Evolutionary conservation across 2,113 vertebrate species (phyloP).

Genomic region (Hemichromis elongatus): DNA sequence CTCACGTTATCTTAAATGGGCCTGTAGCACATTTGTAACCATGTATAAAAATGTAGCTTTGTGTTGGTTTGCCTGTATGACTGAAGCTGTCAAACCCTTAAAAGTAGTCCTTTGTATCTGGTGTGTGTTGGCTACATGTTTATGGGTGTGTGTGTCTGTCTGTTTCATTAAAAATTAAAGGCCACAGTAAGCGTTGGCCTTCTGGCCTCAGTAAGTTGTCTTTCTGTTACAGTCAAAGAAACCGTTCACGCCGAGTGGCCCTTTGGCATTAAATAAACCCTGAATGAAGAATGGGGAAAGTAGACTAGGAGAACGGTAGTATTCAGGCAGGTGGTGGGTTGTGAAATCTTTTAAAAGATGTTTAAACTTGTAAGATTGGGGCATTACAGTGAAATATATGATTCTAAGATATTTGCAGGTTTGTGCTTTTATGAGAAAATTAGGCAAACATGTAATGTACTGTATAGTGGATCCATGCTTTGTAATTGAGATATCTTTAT

Average conservation of each 20-base stretch:
- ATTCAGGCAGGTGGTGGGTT: not conserved
- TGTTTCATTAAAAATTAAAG: constrained; percentile 45
- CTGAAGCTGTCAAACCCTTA: not conserved
- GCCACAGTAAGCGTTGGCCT: not conserved
- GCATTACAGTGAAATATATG: not conserved
- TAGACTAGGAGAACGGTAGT: not conserved
- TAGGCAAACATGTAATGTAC: not conserved
- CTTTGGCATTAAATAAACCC: not conserved
- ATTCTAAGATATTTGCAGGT: not conserved
- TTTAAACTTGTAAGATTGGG: not conserved
- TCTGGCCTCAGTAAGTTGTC: constrained; percentile 2
- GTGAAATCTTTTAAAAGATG: not conserved
- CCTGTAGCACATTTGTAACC: not conserved
- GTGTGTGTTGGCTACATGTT: not conserved
- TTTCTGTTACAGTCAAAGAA: not conserved
- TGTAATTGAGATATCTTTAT: not conserved
- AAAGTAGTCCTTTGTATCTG: not conserved
- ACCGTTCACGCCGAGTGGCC: not conserved
- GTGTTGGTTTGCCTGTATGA: not conserved
- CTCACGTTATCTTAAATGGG: not conserved
- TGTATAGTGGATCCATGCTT: not conserved
- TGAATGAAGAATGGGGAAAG: not conserved
- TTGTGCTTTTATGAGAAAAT: not conserved
- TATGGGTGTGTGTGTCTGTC: not conserved
- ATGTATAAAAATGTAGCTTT: not conserved